These are phyloP conservation scores for Nephotettix cincticeps DNA, from an alignment of 1,140 invertebrate genomes.

Conservation along the genomic window DNA sequence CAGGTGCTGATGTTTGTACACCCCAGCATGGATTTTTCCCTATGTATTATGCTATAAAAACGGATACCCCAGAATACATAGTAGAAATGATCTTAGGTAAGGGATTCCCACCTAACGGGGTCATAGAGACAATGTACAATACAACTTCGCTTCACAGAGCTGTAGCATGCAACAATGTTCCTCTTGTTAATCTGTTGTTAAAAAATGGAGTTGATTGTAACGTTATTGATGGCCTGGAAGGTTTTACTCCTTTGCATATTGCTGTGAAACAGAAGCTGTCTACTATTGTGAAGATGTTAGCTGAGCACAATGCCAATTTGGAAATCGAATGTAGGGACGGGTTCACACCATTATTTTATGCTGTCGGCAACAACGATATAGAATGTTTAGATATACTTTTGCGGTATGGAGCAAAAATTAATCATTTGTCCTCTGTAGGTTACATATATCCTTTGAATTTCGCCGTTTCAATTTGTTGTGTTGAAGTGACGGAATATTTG, in stretches of 20 bases:
- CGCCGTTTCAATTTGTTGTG: neutral
- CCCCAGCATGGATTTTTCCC: neutral
- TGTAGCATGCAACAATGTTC: neutral
- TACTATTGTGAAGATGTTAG: neutral
- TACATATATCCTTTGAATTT: neutral
- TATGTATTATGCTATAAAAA: neutral
- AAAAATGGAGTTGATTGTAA: neutral
- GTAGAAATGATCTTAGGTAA: neutral
- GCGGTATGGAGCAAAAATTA: neutral
- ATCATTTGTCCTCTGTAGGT: neutral
- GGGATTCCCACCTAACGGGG: neutral
- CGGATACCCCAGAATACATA: neutral
- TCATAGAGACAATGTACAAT: neutral
- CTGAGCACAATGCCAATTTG: neutral
- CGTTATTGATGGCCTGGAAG: neutral
- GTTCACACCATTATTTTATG: neutral
- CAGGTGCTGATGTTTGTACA: neutral
- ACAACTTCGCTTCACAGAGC: neutral
- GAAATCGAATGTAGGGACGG: neutral
- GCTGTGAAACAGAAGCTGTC: neutral
- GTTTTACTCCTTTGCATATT: neutral
- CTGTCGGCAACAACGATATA: neutral
- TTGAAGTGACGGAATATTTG: neutral
- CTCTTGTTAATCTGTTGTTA: neutral
- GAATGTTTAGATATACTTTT: neutral